A percentile compares a stretch with the other conserved stretches of the same genome.
Conservation (phyloP, 2,113 vertebrate species). For the Proteles cristata region DNA sequence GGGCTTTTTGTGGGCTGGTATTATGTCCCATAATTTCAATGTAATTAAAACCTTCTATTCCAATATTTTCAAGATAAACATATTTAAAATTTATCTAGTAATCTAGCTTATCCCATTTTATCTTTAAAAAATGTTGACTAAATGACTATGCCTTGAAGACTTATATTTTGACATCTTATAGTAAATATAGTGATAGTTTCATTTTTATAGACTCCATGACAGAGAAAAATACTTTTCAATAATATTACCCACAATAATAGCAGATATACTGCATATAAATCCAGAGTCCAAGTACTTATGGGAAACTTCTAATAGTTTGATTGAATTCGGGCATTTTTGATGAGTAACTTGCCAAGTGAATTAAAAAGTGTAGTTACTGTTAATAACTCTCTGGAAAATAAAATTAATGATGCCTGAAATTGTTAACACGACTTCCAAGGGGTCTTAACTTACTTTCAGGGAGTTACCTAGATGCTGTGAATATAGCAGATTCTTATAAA, state of each 20-base stretch:
- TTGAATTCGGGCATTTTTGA: not conserved
- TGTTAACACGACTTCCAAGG: not conserved
- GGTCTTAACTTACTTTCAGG: not conserved
- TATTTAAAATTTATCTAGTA: not conserved
- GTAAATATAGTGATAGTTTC: not conserved
- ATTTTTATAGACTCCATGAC: not conserved
- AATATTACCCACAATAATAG: not conserved
- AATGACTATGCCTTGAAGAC: not conserved
- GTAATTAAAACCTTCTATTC: not conserved
- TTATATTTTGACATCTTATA: not conserved
- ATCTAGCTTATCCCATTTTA: not conserved
- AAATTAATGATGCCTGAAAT: not conserved
- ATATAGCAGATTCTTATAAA: not conserved
- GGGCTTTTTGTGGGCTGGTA: accelerated
- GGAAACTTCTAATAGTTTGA: not conserved
- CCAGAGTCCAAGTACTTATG: not conserved
- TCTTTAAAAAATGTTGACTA: not conserved
- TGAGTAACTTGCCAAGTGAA: not conserved
- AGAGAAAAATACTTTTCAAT: not conserved
- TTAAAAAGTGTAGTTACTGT: not conserved
- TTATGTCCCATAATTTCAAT: not conserved
- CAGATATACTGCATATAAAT: not conserved
- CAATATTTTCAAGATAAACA: not conserved
- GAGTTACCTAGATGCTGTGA: not conserved
- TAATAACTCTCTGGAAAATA: conserved; percentile 5